Base-by-base conservation (phyloP, 2,113 vertebrate genomes). In the Antigone vipio region DNA sequence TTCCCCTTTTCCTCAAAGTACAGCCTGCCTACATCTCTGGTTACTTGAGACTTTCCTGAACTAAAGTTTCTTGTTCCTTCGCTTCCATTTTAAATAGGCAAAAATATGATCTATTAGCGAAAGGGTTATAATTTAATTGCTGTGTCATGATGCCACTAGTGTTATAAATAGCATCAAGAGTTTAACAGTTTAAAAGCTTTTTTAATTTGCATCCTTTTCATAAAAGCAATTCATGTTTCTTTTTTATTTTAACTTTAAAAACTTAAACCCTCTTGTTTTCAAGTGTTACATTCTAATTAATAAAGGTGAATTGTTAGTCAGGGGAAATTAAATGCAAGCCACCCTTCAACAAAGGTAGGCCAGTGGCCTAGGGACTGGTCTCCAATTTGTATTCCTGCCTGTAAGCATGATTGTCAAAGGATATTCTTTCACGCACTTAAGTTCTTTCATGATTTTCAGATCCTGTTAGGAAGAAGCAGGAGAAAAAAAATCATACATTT, bases 311-410 rank as follows among this genome's bases (percentile, higher is more conserved):
- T 93, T 95, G 59, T 93, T 96, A 97, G 84, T 89, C 79, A 89
- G 38, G 93, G 87, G 92, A 97, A 96, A 97, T 96, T 77, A 97
- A 97, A 93, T 77, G 81, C 76, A 95, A 96, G 69, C 77, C 88
- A 93, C 74, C 64, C 85, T 96, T 96, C 77, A 89, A 93, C 56
- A 92, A 96, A 97, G 95, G 79, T 95, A 95, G 95, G 86, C 78
- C 92, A 83, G 78, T 88, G 66, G 82, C 89, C 23, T 97, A 63
- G 89, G 95, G 90, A 97, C 79, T 87, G 17, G 76, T 87, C 86
- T 89, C 78, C 88, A 94, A 94, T 96, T 96, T 96, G 62, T 87
- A 92, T 94, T 96, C 85, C 89, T 92, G 72, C 55, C 79, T 90
- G 86, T 91, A 94, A 97, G 80, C 30, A 44, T 77, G 87, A 56